A percentile compares a stretch with the other conserved stretches of the same genome.
phyloP scores from a whole-genome alignment of 2,888 invertebrate species.

The Sarcophaga subvicina region DNA sequence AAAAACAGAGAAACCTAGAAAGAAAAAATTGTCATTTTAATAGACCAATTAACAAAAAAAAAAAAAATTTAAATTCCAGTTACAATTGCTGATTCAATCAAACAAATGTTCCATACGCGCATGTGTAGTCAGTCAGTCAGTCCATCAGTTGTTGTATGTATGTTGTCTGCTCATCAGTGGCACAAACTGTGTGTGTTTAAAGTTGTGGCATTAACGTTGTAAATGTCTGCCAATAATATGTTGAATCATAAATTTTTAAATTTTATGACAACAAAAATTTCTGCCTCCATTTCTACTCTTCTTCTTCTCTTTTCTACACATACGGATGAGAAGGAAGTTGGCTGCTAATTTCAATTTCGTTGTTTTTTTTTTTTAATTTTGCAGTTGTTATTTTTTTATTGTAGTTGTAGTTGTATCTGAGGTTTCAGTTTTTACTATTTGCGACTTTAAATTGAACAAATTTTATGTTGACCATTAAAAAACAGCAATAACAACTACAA shows the following conservation, averaged over 20 bases:
- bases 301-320: too few relatives aligned
- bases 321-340: conserved; percentile 25
- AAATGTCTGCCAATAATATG: conserved; percentile 77
- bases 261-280: conserved; percentile 68
- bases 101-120: conserved; percentile 28
- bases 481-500: too few relatives aligned
- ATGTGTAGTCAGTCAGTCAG: not conserved
- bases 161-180: not conserved
- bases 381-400: conserved; percentile 17
- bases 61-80: not conserved
- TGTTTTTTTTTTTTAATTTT: conserved; percentile 3
- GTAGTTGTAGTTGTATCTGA: not conserved
- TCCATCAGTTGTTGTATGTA: not conserved
- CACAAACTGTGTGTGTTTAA: not conserved
- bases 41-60: conserved; percentile 29
- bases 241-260: conserved; percentile 75
- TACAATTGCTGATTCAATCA: not conserved
- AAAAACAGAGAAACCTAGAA: too few relatives aligned
- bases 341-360: conserved; percentile 30
- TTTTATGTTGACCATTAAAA: too few relatives aligned
- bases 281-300: not conserved
- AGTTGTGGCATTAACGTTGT: conserved; percentile 70
- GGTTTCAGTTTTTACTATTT: not conserved
- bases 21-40: conserved; percentile 41
- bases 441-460: conserved; percentile 1